These are phyloP conservation scores for Plagiodera versicolora DNA, from an alignment of 2,888 invertebrate species.

Conservation along the genomic window DNA sequence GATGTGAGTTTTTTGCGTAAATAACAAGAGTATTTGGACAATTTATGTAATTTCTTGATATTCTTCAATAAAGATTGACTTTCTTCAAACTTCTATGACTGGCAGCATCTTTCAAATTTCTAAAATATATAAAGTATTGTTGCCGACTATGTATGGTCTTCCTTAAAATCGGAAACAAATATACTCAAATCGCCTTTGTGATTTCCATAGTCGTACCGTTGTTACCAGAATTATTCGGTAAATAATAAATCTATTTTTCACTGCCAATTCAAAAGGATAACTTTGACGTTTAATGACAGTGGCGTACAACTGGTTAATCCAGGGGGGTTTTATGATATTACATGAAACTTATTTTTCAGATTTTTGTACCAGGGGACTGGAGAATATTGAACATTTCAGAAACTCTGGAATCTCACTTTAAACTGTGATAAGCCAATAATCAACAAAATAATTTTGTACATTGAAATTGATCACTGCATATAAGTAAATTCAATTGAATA, in stretches of 20 bases:
- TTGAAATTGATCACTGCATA: slow-evolving; percentile 25
- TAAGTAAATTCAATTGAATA: not conserved
- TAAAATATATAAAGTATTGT: not conserved
- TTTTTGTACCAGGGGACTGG: slow-evolving; percentile 21
- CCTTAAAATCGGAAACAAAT: not conserved
- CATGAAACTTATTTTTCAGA: slow-evolving; percentile 25
- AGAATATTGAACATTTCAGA: slow-evolving; percentile 10
- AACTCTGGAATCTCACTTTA: not conserved
- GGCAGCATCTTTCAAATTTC: not conserved
- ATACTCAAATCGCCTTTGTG: not conserved
- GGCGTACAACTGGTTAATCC: slow-evolving; percentile 13
- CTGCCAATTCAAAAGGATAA: slow-evolving; percentile 10
- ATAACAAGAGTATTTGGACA: slow-evolving; percentile 29
- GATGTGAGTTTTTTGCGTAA: slow-evolving; percentile 50
- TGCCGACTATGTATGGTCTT: not conserved
- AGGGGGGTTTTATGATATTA: not conserved
- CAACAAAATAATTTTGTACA: not conserved
- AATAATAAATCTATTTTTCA: not conserved
- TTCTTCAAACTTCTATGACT: not conserved
- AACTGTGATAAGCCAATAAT: slow-evolving; percentile 11
- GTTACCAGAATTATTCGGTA: not conserved
- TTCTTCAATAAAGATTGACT: slow-evolving; percentile 1
- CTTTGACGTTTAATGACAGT: slow-evolving; percentile 26
- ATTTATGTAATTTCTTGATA: slow-evolving; percentile 19
- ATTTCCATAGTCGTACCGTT: not conserved